These are phyloP conservation scores for Drosophila pseudoobscura DNA, from an alignment of 1,140 invertebrate genomes.

Conservation along the genomic window DNA sequence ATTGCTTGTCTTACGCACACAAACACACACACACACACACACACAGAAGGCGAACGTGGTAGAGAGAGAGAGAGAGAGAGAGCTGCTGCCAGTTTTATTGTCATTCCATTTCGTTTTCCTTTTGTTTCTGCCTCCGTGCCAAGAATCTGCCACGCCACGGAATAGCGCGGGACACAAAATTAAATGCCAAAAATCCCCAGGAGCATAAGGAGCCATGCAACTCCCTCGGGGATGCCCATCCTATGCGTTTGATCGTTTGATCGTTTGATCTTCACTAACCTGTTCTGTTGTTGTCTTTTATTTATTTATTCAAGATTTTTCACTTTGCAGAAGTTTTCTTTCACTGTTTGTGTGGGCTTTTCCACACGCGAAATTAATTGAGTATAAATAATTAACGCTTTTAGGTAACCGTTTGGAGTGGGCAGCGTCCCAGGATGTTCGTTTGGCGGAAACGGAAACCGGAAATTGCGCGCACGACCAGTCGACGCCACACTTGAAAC, in stretches of 20 bases:
- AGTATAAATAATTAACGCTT: slow-evolving; percentile 29
- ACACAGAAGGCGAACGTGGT: too few species aligned
- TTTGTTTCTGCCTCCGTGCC: slow-evolving; percentile 36
- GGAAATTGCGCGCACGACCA: slow-evolving; percentile 78
- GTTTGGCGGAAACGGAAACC: slow-evolving; percentile 69
- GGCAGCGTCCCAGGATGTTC: slow-evolving; percentile 51
- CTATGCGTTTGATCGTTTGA: too few species aligned
- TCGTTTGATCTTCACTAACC: slow-evolving; percentile 8
- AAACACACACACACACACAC: slow-evolving; percentile 3
- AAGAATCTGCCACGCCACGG: slow-evolving; percentile 54
- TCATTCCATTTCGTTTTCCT: slow-evolving; percentile 42
- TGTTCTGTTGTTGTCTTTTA: neutral
- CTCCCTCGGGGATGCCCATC: neutral
- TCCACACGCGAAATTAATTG: neutral
- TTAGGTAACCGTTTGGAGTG: slow-evolving; percentile 36
- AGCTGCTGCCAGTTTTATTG: slow-evolving; percentile 23
- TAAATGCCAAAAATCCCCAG: slow-evolving; percentile 37
- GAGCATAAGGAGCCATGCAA: slow-evolving; percentile 3
- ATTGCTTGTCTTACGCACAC: slow-evolving; percentile 61
- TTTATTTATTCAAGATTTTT: neutral
- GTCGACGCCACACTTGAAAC: slow-evolving; percentile 32
- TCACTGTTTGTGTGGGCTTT: neutral
- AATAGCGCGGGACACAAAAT: slow-evolving; percentile 47
- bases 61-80: neutral
- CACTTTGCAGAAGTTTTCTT: too few species aligned